Evolutionary conservation across 2,797 vertebrate species (phyloP), one percentile per base, ranked within the genome.

Genomic region (Rhinogobio ventralis): DNA sequence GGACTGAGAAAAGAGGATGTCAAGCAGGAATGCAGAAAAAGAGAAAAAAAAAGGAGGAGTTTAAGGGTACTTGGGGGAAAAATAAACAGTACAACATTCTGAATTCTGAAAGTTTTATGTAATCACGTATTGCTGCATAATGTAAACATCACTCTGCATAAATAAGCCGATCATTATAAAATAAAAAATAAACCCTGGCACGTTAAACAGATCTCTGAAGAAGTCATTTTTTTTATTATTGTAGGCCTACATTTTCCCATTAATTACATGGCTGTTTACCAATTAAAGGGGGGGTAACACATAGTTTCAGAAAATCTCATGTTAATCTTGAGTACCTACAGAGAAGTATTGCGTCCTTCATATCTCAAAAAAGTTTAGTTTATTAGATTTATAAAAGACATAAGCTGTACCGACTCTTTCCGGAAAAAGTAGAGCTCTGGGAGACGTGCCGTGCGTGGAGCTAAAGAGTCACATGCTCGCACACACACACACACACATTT

Each of bases 1-100:
- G 57, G 46, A 84, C 64, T 28, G 60, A 81, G 73, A 75, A 79
- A 85, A 66, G 73, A 67, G 62, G 82, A 78, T 45, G 82, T 78
- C 67, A 84, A 45, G 83, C 83, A 36, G 53, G 42, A 85, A 83
- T 75, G 73, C 33, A 68, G 51, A 30, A 68, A 71, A 68, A 71
- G 51, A 74, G 78, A 81, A 66, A 66, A 71, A 64, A 49, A n/a
- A 30, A 53, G 79, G 74, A 71, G 51, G 67, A 68, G 66, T 81
- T 80, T 71, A 62, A 60, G 62, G 25, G 19, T 46, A 42, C 36
- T 53, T 81, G 60, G 39, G 39, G 62, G 36, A 14, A 33, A 55
- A 81, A 36, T 46, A 81, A 80, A 57, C 39, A 57, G 10, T 17
- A 49, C 42, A 73, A 20, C n/a, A 62, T 71, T 10, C 15, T 9